Conservation (phyloP, 2,113 vertebrate genomes). For the Brienomyrus longianalis region DNA sequence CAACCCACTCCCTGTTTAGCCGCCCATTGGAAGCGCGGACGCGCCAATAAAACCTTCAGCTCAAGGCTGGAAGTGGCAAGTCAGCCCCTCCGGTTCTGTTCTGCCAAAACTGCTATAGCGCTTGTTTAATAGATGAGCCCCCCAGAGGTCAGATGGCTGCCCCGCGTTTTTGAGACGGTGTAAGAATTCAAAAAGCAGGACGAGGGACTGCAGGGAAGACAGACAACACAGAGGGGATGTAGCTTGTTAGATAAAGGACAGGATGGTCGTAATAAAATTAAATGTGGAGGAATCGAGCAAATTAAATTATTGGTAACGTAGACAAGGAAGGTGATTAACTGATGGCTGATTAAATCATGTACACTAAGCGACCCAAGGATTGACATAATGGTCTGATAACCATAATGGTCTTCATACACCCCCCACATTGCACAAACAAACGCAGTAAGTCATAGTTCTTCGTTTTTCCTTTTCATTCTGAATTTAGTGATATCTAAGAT, state of each 20-base stretch:
- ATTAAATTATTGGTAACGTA: constrained; percentile 23
- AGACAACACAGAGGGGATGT: constrained; percentile 17
- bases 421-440: background rate
- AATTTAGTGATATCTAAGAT: background rate
- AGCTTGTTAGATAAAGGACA: constrained; percentile 24
- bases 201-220: constrained; percentile 27
- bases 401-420: background rate
- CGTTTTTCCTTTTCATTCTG: background rate
- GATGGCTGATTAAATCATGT: background rate
- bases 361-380: background rate
- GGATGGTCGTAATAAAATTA: constrained; percentile 38
- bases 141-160: constrained; percentile 29
- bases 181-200: background rate
- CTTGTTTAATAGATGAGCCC: constrained; percentile 5
- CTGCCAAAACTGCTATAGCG: constrained; percentile 18
- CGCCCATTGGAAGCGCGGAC: constrained; percentile 8
- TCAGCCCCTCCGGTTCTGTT: constrained; percentile 3
- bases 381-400: background rate
- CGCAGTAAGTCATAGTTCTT: background rate
- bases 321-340: background rate
- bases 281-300: constrained; percentile 9
- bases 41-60: constrained; percentile 22
- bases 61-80: constrained; percentile 6
- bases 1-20: background rate
- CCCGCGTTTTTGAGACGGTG: constrained; percentile 9